Base-by-base conservation (phyloP, 2,797 vertebrate genomes). In the Muraenolepis orangiensis region DNA sequence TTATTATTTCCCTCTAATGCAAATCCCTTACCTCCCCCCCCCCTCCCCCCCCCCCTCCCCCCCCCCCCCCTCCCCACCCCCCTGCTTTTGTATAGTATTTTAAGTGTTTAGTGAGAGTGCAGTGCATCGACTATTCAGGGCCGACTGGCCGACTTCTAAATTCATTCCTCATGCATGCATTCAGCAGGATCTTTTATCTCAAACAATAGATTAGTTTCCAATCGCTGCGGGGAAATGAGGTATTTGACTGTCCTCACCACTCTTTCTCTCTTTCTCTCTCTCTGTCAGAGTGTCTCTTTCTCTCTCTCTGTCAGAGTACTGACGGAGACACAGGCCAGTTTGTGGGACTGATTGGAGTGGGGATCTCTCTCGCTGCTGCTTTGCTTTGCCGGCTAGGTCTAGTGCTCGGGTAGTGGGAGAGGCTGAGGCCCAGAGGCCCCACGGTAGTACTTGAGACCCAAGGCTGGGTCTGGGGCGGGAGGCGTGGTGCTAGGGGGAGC, bases 201-300 rank as follows among this genome's bases (percentile, higher is more conserved):
- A 91, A 87, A 93, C 90, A 92, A 92, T 92, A 89, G 88, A 91
- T 93, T 90, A 80, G 81, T 87, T 88, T 91, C 83, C 81, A 87
- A 77, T 86, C 64, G 80, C 88, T 81, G 20, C 80, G 86, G 90
- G 88, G 87, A 91, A 92, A 91, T 91, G 77, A 90, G 88, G 91
- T 91, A 86, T 91, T 87, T 87, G 82, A 87, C 86, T 28, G 81
- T 77, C 82, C 83, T 76, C 42, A 16, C 51, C 51, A 18, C 42
- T 14, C 13, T 42, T 42, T 42, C n/a, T n/a, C n/a, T n/a, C n/a
- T n/a, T n/a, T n/a, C 40, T 16, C 70, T 26, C 12, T 86, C 83
- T 83, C 77, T 78, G 72, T 79, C 40, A 74, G 82, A 84, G 82
- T 80, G n/a, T n/a, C 42, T 14, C 13, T 42, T 42, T 42, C 40